Conservation (phyloP, 2,888 invertebrate genomes). For the Nematopogon swammerdamellus region DNA sequence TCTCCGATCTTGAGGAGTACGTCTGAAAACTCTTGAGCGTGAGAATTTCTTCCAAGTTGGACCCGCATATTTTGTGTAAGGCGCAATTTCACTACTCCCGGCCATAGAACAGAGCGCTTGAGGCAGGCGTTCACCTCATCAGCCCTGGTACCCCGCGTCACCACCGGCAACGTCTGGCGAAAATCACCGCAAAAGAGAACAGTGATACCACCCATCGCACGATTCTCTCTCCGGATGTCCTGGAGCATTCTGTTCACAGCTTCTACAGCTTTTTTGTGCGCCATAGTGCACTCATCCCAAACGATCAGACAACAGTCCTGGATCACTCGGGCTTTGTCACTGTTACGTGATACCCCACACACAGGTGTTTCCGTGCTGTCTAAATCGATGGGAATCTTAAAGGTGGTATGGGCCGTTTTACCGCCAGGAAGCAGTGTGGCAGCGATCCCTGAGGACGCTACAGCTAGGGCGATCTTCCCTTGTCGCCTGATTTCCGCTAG, state of each 20-base stretch:
- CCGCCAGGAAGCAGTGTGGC: slow-evolving; percentile 15
- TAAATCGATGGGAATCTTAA: slow-evolving; percentile 17
- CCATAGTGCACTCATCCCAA: slow-evolving; percentile 19
- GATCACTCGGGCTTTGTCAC: slow-evolving; percentile 19
- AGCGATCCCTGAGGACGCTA: too few relatives aligned
- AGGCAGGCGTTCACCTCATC: neutral
- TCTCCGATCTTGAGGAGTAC: slow-evolving; percentile 11
- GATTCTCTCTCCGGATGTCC: slow-evolving; percentile 12
- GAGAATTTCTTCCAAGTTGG: slow-evolving; percentile 4
- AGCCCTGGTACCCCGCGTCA: slow-evolving; percentile 11
- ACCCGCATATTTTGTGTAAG: neutral
- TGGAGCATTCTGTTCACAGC: slow-evolving; percentile 16
- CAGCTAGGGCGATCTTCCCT: slow-evolving; percentile 6
- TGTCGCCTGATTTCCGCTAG: slow-evolving; percentile 6
- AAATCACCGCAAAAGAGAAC: slow-evolving; percentile 13
- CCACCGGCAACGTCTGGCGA: slow-evolving; percentile 11
- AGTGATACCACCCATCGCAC: slow-evolving; percentile 3
- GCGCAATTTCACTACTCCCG: neutral
- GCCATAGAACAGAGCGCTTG: neutral
- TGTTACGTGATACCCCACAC: slow-evolving; percentile 19
- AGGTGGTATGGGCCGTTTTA: slow-evolving; percentile 20
- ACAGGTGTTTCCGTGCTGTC: slow-evolving; percentile 15
- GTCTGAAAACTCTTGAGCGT: slow-evolving; percentile 12
- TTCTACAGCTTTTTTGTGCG: slow-evolving; percentile 17
- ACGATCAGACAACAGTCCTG: slow-evolving; percentile 17